Base-by-base conservation (phyloP, 2,113 vertebrate genomes). In the Holacanthus passer region DNA sequence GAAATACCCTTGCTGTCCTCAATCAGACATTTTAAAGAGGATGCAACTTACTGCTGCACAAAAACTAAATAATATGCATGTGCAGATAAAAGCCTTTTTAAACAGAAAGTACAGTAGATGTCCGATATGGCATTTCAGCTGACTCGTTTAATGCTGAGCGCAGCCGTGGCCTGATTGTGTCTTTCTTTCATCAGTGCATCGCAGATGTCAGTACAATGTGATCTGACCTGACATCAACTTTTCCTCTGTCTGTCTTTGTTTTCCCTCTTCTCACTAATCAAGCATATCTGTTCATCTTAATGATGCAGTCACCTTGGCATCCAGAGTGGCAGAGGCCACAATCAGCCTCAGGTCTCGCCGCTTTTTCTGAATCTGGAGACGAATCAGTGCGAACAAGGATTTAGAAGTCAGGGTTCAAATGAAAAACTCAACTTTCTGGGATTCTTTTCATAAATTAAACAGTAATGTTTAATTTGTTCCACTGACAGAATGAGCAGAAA, bases 301-400 rank as follows among this genome's bases (percentile, higher is more conserved):
- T 82, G 77, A 87, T 41, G 62, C 63, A 68, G 77, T 70, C 94
- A 99, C 98, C 97, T 99, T 97, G 80, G 98, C 98, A 90, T 99
- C 98, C 92, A 99, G 91, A n/a, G 98, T 99, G 32, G 98, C 98
- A 56, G 98, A 99, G 67, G 98, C 97, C 53, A 99, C 96, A 50
- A 99, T 97, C 88, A 99, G 79, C 24, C 98, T 94, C 83, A 99
- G 96, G 89, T 99, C 98, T 59, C 96, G 96, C 81, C 98, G 95
- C 79, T 99, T 99, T 93, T 97, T 99, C 85, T 99, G 98, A 94
- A 99, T 94, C 98, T 99, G 79, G 27, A 37, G 72, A 60, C 58
- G 48, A 60, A 50, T 41, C 6, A 50, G 13, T n/a, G 17, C 0
- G 41, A 58, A 35, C 1, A 20, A 13, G 22, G 32, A 64, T 1